These are phyloP conservation scores for Mechanitis messenoides DNA, from an alignment of 2,888 invertebrate species.

Conservation along the genomic window DNA sequence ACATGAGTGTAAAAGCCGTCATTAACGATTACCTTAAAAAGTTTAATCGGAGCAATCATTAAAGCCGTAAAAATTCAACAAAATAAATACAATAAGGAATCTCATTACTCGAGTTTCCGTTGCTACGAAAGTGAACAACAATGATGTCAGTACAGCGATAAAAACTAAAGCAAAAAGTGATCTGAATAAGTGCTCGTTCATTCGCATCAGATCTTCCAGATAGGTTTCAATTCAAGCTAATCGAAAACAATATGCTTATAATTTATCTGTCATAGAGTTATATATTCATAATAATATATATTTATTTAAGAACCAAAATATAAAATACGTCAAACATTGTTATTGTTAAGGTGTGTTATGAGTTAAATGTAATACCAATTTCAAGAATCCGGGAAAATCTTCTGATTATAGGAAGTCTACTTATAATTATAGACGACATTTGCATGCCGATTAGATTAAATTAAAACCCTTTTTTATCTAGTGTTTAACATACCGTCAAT, in stretches of 20 bases:
- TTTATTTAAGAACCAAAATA: too few species aligned
- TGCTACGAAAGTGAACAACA: conserved; percentile 72
- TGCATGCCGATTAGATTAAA: conserved; percentile 8
- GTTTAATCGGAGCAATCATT: conserved; percentile 72
- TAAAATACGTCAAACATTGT: too few species aligned
- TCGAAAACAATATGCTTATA: not conserved
- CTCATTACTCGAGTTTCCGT: conserved; percentile 72
- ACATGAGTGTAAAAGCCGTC: conserved; percentile 71
- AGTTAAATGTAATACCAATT: not conserved
- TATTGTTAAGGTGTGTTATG: too few species aligned
- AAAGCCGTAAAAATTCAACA: conserved; percentile 69
- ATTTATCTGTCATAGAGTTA: too few species aligned
- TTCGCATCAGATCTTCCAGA: conserved; percentile 7
- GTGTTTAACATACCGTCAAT: conserved; percentile 5
- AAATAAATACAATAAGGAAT: conserved; percentile 60
- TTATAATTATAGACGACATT: conserved; percentile 5
- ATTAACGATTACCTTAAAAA: conserved; percentile 74
- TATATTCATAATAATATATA: conserved; percentile 34
- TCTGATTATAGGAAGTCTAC: conserved; percentile 41
- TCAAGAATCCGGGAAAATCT: conserved; percentile 30
- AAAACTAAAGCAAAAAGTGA: conserved; percentile 62
- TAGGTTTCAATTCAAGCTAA: not conserved
- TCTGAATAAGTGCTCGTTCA: conserved; percentile 57
- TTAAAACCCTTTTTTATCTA: conserved; percentile 5
- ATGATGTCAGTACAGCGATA: conserved; percentile 64